These are phyloP conservation scores for Lingula anatina DNA, from an alignment of 2,888 invertebrate genomes.

Conservation along the genomic window DNA sequence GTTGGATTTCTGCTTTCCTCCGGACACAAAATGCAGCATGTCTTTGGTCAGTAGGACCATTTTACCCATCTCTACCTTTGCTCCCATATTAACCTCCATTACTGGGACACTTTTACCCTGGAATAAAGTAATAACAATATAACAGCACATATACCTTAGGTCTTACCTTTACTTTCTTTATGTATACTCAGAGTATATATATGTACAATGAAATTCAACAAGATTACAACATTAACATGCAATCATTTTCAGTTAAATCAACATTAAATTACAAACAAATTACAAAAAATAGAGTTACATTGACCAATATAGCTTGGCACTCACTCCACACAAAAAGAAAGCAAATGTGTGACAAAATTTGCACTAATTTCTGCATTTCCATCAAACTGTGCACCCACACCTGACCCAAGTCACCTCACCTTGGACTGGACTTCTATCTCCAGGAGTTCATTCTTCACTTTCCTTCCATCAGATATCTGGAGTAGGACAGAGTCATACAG, in stretches of 20 bases:
- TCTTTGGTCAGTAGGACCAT: slow-evolving; percentile 11
- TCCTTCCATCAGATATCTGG: slow-evolving; percentile 26
- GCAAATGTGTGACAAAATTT: neutral
- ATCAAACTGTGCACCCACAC: neutral
- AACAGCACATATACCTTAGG: neutral
- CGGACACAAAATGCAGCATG: slow-evolving; percentile 18
- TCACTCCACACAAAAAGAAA: neutral
- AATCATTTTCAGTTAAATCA: too few relatives aligned
- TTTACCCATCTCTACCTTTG: slow-evolving; percentile 17
- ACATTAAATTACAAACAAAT: too few relatives aligned
- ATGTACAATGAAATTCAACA: neutral
- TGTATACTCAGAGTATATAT: neutral
- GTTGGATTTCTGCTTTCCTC: neutral
- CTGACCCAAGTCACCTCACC: slow-evolving; percentile 14
- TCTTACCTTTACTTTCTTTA: neutral
- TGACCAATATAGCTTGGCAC: neutral
- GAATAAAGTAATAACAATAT: slow-evolving; percentile 3
- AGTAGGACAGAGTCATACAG: slow-evolving; percentile 24
- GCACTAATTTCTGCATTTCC: neutral
- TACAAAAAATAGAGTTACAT: too few relatives aligned
- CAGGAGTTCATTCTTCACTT: slow-evolving; percentile 22
- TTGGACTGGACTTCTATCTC: slow-evolving; percentile 24
- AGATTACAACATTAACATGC: too few relatives aligned
- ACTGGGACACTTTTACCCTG: slow-evolving; percentile 31
- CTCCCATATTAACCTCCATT: slow-evolving; percentile 27